phyloP scores from a whole-genome alignment of 2,113 vertebrate genomes.

The Protobothrops flavoviridis region DNA sequence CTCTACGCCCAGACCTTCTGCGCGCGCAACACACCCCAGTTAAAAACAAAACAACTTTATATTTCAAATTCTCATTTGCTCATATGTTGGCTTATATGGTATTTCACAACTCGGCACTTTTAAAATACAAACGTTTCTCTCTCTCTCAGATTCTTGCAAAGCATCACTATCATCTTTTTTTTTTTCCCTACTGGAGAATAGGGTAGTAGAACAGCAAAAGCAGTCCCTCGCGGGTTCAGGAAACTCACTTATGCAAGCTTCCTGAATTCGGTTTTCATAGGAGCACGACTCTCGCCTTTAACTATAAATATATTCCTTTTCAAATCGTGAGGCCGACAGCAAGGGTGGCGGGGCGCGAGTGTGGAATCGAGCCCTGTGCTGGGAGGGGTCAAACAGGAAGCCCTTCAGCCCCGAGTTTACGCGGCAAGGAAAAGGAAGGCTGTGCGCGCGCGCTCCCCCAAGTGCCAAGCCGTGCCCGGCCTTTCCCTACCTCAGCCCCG shows the following conservation, averaged over 20 bases:
- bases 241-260: slow-evolving; percentile 42
- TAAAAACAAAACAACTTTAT: not conserved
- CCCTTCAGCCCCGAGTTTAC: slow-evolving; percentile 69
- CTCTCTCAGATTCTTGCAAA: not conserved
- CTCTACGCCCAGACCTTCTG: slow-evolving; percentile 36
- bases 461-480: not conserved
- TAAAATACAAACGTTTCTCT: slow-evolving; percentile 19
- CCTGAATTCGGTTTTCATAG: slow-evolving; percentile 15
- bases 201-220: slow-evolving; percentile 39
- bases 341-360: slow-evolving; percentile 1
- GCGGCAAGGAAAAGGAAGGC: slow-evolving; percentile 54
- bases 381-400: slow-evolving; percentile 66
- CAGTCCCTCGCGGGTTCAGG: slow-evolving; percentile 41
- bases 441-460: slow-evolving; percentile 27
- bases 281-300: not conserved
- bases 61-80: not conserved
- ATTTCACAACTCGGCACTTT: slow-evolving; percentile 30
- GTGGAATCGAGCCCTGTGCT: slow-evolving; percentile 60
- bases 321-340: slow-evolving; percentile 69
- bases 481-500: slow-evolving; percentile 25
- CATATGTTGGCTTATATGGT: not conserved
- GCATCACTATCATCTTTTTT: not conserved
- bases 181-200: not conserved
- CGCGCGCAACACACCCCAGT: slow-evolving; percentile 22
- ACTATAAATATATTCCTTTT: not conserved